Percentiles rank a stretch among this genome's conserved stretches.
Conservation (phyloP, 2,797 vertebrate species). For the Epinephelus malabaricus region DNA sequence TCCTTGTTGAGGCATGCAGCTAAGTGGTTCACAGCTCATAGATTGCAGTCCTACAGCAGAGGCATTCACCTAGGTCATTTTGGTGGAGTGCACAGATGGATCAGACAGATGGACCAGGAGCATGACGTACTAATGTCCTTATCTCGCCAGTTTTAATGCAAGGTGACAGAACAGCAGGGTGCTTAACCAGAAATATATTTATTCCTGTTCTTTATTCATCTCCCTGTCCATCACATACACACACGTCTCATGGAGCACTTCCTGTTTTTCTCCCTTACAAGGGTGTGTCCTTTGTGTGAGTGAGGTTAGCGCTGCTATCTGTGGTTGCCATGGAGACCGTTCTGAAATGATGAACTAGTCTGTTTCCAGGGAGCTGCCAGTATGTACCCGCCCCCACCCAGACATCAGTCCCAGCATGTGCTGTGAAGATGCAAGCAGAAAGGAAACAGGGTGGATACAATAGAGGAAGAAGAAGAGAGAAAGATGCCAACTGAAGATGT, state of each 20-base stretch:
- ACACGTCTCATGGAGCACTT: constrained; percentile 56
- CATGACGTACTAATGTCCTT: constrained; percentile 21
- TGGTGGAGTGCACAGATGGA: constrained; percentile 28
- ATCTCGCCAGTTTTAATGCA: constrained; percentile 15
- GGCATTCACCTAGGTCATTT: constrained; percentile 32
- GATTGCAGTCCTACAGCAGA: constrained; percentile 32
- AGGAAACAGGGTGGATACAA: constrained; percentile 59
- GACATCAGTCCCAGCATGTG: constrained; percentile 67
- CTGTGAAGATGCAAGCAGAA: constrained; percentile 43
- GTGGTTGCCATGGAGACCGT: constrained; percentile 79
- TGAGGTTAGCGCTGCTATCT: constrained; percentile 69
- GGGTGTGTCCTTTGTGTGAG: constrained; percentile 81
- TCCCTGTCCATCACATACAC: not conserved
- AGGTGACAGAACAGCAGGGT: constrained; percentile 7
- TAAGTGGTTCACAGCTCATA: constrained; percentile 62
- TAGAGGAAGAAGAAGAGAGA: constrained; percentile 32
- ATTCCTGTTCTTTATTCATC: not conserved
- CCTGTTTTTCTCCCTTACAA: constrained; percentile 76
- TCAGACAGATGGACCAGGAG: constrained; percentile 36
- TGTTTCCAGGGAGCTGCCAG: constrained; percentile 78
- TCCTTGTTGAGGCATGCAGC: constrained; percentile 32
- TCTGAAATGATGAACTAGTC: constrained; percentile 77
- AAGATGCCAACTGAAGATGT: constrained; percentile 24
- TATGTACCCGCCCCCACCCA: constrained; percentile 71
- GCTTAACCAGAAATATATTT: not conserved